Percentiles rank a stretch among this genome's conserved stretches.
These are phyloP conservation scores for Autographa gamma DNA, from an alignment of 2,888 invertebrate genomes.

Conservation along the genomic window DNA sequence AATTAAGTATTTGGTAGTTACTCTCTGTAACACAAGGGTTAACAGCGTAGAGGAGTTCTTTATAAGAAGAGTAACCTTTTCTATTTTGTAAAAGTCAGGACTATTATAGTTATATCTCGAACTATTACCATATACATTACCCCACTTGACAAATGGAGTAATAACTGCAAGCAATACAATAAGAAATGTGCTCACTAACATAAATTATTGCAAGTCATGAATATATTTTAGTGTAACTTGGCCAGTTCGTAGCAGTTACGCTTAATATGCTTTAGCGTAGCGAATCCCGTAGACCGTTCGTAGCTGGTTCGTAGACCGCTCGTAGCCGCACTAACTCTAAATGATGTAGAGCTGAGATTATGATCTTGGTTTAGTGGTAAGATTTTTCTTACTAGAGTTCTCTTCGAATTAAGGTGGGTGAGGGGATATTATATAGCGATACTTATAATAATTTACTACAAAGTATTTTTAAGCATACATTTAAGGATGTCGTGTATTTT, in stretches of 20 bases:
- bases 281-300: not conserved
- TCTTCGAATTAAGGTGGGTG: no score
- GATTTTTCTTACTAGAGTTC: not conserved
- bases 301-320: not conserved
- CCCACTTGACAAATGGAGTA: not conserved
- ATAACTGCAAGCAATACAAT: not conserved
- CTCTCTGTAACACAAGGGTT: no score
- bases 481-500: no score
- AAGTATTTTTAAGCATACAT: no score
- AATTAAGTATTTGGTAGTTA: no score
- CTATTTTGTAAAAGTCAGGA: no score
- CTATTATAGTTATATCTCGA: no score
- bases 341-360: conserved; percentile 1
- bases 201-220: not conserved
- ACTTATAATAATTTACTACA: no score
- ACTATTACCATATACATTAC: not conserved
- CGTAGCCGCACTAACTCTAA: not conserved
- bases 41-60: no score
- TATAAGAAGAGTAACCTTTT: no score
- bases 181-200: not conserved
- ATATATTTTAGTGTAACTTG: not conserved
- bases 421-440: no score
- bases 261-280: conserved; percentile 1
- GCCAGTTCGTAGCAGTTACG: conserved; percentile 4
- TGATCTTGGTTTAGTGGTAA: not conserved